Percentiles rank a stretch among this genome's conserved stretches.
Evolutionary conservation across 2,888 invertebrate species (phyloP).

Genomic region (Ennomos quercinarius): DNA sequence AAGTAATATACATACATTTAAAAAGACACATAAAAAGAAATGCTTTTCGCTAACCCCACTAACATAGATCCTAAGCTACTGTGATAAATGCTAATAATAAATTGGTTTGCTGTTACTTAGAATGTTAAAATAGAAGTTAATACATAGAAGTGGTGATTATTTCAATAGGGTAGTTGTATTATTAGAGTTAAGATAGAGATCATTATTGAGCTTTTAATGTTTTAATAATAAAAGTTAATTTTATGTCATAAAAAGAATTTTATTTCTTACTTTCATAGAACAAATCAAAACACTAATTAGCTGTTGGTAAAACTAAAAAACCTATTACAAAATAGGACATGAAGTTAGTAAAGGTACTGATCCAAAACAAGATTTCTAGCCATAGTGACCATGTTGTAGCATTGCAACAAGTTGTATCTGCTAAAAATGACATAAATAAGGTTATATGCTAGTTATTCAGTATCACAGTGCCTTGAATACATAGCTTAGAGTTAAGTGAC

Average conservation of each 20-base stretch:
- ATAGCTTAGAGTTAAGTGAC: conserved; percentile 67
- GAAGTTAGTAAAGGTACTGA: not conserved
- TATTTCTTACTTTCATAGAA: conserved; percentile 39
- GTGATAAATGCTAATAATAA: conserved; percentile 52
- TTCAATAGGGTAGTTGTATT: conserved; percentile 33
- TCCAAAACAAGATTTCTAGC: too few species aligned
- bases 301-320: too few species aligned
- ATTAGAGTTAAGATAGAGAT: conserved; percentile 43
- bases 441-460: conserved; percentile 3
- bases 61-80: conserved; percentile 43
- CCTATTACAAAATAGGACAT: not conserved
- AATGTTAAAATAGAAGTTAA: too few species aligned
- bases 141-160: conserved; percentile 7
- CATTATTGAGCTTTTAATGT: conserved; percentile 55
- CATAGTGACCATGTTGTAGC: too few species aligned
- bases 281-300: not conserved
- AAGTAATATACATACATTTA: too few species aligned
- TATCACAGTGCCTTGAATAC: conserved; percentile 30
- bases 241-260: conserved; percentile 31
- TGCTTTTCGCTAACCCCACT: not conserved
- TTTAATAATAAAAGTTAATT: conserved; percentile 50
- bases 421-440: not conserved
- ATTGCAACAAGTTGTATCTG: too few species aligned
- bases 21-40: too few species aligned
- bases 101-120: conserved; percentile 41